Base-by-base conservation (phyloP, 2,113 vertebrate genomes). In the Ondatra zibethicus region DNA sequence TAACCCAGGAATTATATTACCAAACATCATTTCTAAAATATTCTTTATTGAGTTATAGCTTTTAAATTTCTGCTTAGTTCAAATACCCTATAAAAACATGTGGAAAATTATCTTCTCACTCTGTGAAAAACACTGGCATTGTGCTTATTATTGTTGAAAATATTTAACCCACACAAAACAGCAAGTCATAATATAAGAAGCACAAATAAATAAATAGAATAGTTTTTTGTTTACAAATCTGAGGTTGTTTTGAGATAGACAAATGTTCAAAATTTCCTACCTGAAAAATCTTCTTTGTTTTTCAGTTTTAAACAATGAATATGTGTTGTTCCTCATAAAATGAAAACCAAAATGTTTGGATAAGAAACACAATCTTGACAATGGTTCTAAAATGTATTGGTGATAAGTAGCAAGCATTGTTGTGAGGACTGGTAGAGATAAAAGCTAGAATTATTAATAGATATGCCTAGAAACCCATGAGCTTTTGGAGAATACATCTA, bases 191-290 rank as follows among this genome's bases (percentile, higher is more conserved):
- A 65, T 77, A 73, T 72, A 9, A 63, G 12, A 93, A 65, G 11
- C 80, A 93, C 16, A 91, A 96, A 72, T 14, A 81, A 97, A 85
- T 73, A 84, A n/a, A 65, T 21, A 93, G 65, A 10, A 58, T 0
- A 63, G 16, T 36, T 73, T 58, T 65, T 73, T 42, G 42, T 63
- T 7, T 21, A 89, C n/a, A 52, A 77, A 13, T 63, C 72, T 72
- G 12, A 52, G 29, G 39, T 81, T 94, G 0, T 63, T 68, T 84
- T 42, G 78, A 81, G 19, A 86, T 58, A 87, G 58, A 73, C 27
- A 61, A 63, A 25, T 61, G 8, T 3, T 80, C 93, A 42, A 93
- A 36, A 73, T 70, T 9, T 61, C 68, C 14, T 55, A 55, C 12
- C 42, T 66, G 1, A 75, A 77, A 58, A 23, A n/a, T 36, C n/a